phyloP scores from a whole-genome alignment of 2,888 invertebrate species.

The Netelia melanura region DNA sequence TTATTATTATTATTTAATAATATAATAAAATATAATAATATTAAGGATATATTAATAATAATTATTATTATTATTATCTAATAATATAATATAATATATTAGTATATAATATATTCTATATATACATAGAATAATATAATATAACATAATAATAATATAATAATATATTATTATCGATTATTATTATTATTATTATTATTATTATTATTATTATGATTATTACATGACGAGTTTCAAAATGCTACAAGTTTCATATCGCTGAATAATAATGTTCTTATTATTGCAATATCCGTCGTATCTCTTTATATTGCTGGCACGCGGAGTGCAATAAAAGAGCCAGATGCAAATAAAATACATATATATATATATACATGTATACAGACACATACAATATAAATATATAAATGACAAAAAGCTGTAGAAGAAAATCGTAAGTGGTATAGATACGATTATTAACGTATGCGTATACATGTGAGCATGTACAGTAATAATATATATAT shows the following conservation, averaged over 20 bases:
- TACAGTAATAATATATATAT: not conserved
- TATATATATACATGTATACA: not conserved
- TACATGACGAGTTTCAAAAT: constrained; percentile 1
- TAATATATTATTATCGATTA: no score
- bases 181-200: no score
- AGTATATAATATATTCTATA: no score
- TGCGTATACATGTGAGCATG: not conserved
- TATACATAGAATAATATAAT: no score
- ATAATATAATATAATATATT: no score
- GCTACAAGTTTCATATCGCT: constrained; percentile 15
- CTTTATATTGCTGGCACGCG: constrained; percentile 19
- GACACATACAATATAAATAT: not conserved
- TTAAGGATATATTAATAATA: not conserved
- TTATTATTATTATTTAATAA: no score
- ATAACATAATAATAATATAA: not conserved
- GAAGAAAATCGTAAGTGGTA: constrained; percentile 20
- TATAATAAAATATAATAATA: not conserved
- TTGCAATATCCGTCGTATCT: constrained; percentile 49
- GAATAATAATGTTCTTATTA: constrained; percentile 45
- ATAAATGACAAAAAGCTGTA: constrained; percentile 5
- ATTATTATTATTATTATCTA: no score
- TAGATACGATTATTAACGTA: not conserved
- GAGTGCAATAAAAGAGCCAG: constrained; percentile 43
- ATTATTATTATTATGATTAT: no score
- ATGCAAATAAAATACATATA: constrained; percentile 36